Evolutionary conservation across 2,113 vertebrate species (phyloP).

Genomic region (Fulmarus glacialis): DNA sequence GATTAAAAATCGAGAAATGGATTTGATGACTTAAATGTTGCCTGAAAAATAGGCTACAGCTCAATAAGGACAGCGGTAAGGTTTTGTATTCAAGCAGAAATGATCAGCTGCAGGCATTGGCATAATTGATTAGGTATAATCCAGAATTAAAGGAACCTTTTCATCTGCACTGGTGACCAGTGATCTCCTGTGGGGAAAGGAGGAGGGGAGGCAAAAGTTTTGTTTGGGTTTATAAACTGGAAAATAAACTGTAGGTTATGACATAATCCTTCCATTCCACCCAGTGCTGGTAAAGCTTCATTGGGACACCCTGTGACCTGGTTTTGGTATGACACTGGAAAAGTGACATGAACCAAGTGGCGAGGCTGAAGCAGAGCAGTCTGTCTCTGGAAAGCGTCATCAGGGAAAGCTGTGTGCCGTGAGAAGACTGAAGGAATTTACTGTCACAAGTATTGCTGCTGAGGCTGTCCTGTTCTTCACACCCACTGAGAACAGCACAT

Average conservation of each 20-base stretch:
- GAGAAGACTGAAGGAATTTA: neutral
- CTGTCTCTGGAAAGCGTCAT: neutral
- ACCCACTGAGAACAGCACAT: neutral
- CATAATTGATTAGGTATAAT: neutral
- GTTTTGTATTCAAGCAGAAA: neutral
- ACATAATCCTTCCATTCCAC: neutral
- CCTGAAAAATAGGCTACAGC: neutral
- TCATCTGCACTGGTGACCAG: neutral
- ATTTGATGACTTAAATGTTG: neutral
- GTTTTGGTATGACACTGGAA: neutral
- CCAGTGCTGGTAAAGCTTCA: neutral
- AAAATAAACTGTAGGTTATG: neutral
- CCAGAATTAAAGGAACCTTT: neutral
- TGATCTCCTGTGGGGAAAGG: neutral
- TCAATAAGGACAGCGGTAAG: neutral
- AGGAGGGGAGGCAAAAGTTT: too few relatives aligned
- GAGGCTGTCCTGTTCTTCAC: neutral
- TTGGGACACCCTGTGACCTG: neutral
- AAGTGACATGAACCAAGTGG: too few relatives aligned
- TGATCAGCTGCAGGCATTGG: neutral
- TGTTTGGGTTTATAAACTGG: rapidly evolving
- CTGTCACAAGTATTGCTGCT: rapidly evolving
- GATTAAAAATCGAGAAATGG: neutral
- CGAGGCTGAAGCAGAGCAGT: neutral
- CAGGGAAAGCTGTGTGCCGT: neutral